Conservation (phyloP, 2,888 invertebrate genomes). For the Sinotaia quadrata region DNA sequence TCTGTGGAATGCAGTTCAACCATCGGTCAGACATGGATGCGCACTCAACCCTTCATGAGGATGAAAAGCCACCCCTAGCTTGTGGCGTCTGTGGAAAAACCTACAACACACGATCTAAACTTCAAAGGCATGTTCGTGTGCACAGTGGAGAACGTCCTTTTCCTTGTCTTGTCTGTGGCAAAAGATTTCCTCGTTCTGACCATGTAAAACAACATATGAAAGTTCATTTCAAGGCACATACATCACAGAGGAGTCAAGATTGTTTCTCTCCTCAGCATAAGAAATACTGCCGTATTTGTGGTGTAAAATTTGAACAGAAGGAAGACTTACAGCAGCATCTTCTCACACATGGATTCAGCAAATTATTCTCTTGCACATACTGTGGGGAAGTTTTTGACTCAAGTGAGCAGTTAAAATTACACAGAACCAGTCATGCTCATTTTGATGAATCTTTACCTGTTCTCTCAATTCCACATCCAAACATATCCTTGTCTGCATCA, state of each 20-base stretch:
- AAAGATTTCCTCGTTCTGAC: conserved; percentile 58
- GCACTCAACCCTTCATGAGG: conserved; percentile 45
- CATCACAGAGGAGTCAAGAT: background rate
- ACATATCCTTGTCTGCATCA: background rate
- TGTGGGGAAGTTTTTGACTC: conserved; percentile 60
- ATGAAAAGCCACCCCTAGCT: conserved; percentile 45
- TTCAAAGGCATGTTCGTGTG: conserved; percentile 59
- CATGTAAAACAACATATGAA: conserved; percentile 62
- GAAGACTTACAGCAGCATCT: conserved; percentile 54
- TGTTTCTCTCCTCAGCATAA: conserved; percentile 45
- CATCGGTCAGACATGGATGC: conserved; percentile 50
- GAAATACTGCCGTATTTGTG: conserved; percentile 55
- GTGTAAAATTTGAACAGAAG: conserved; percentile 50
- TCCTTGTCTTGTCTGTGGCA: conserved; percentile 55
- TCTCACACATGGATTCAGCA: conserved; percentile 48
- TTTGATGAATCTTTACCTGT: conserved; percentile 34
- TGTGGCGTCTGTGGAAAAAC: conserved; percentile 59
- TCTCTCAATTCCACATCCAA: conserved; percentile 15
- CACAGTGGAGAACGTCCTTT: conserved; percentile 61
- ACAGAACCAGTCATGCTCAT: conserved; percentile 49
- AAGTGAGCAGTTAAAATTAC: conserved; percentile 50
- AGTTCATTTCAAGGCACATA: conserved; percentile 44
- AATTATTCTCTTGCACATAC: conserved; percentile 52
- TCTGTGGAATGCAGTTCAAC: conserved; percentile 58
- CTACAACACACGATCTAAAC: conserved; percentile 58